A percentile compares a stretch with the other conserved stretches of the same genome.
Evolutionary conservation across 2,888 invertebrate genomes (phyloP).

Genomic region (Pyralis farinalis): DNA sequence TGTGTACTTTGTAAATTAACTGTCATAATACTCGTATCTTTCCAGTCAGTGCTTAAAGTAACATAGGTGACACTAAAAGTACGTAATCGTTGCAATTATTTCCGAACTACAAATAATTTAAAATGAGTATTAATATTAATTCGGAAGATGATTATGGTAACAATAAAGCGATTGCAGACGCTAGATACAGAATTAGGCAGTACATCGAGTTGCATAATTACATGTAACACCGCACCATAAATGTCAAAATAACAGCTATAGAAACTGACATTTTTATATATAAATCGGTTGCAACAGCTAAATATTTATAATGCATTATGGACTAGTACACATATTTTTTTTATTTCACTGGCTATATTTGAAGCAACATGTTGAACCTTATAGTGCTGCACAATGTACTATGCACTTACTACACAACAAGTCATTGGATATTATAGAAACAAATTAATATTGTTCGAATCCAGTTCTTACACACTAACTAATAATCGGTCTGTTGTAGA

Average conservation of each 20-base stretch:
- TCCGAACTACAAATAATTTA: slow-evolving; percentile 15
- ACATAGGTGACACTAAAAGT: slow-evolving; percentile 23
- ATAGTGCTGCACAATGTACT: slow-evolving; percentile 14
- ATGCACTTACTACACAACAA: slow-evolving; percentile 13
- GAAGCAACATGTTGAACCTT: slow-evolving; percentile 1
- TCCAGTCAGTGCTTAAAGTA: slow-evolving; percentile 43
- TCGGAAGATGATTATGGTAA: slow-evolving; percentile 11
- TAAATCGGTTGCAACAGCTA: too few species aligned
- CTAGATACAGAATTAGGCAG: slow-evolving; percentile 3
- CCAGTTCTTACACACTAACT: background rate
- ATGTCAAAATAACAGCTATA: too few species aligned
- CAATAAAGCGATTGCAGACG: background rate
- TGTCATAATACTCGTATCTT: slow-evolving; percentile 30
- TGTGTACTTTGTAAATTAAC: slow-evolving; percentile 35
- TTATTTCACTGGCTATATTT: background rate
- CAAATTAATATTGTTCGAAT: slow-evolving; percentile 5
- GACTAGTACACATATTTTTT: background rate
- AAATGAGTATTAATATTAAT: background rate
- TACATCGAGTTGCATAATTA: background rate
- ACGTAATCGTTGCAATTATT: slow-evolving; percentile 24
- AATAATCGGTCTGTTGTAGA: slow-evolving; percentile 13
- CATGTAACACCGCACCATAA: background rate
- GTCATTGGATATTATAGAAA: slow-evolving; percentile 6
- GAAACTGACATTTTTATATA: too few species aligned
- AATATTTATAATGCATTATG: too few species aligned